Conservation (phyloP, 2,888 invertebrate genomes). For the Acanthococcus lagerstroemiae region DNA sequence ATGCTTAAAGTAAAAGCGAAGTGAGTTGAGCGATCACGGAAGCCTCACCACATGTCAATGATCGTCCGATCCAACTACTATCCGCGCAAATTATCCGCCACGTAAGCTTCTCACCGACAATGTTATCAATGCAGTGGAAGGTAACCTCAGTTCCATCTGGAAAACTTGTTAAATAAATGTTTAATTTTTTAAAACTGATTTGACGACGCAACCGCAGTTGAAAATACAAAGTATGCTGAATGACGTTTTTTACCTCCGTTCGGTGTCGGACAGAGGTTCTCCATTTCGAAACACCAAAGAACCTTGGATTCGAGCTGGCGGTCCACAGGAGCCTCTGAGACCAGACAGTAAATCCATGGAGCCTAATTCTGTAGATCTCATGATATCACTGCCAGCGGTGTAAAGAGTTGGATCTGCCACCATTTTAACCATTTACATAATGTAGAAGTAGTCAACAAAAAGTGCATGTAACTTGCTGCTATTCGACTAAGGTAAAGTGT, state of each 20-base stretch:
- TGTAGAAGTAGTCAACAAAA: no score
- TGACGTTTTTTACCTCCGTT: conserved; percentile 47
- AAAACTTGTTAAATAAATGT: conserved; percentile 44
- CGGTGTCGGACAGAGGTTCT: conserved; percentile 53
- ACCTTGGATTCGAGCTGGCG: conserved; percentile 64
- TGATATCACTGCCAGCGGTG: conserved; percentile 42
- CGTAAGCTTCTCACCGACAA: conserved; percentile 69
- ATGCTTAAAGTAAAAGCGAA: not conserved
- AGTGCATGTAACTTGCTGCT: no score
- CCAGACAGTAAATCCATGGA: conserved; percentile 38
- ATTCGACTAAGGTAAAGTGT: no score
- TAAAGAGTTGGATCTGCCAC: conserved; percentile 37
- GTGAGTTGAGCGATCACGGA: not conserved
- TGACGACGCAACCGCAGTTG: not conserved
- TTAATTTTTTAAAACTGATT: not conserved
- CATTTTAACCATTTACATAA: no score
- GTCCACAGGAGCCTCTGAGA: conserved; percentile 48
- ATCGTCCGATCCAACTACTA: conserved; percentile 72
- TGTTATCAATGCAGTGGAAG: conserved; percentile 70
- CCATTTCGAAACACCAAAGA: conserved; percentile 61
- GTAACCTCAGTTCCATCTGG: conserved; percentile 74
- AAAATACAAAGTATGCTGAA: not conserved
- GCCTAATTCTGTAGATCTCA: conserved; percentile 44
- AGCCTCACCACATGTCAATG: conserved; percentile 63
- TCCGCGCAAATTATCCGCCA: conserved; percentile 80